phyloP scores from a whole-genome alignment of 2,888 invertebrate genomes.

The Tryphoninae sp. region DNA sequence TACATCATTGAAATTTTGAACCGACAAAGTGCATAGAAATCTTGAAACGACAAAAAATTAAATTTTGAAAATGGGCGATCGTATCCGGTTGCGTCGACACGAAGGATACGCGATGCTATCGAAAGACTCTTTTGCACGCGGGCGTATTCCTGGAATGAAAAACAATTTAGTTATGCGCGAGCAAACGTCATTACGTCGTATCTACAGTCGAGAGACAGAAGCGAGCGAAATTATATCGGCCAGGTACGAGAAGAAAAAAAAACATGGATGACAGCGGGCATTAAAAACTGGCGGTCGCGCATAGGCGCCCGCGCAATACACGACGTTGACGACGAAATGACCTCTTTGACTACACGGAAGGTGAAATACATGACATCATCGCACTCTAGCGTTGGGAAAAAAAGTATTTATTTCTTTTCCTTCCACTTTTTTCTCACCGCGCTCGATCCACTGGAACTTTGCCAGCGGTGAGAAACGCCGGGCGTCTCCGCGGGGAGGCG shows the following conservation, averaged over 20 bases:
- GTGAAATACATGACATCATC: conserved; percentile 68
- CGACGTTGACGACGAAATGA: conserved; percentile 45
- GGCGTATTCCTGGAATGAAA: background rate
- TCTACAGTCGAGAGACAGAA: conserved; percentile 16
- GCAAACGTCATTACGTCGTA: conserved; percentile 63
- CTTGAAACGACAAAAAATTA: too few relatives aligned
- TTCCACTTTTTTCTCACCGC: background rate
- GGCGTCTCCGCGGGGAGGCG: conserved; percentile 5
- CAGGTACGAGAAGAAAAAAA: background rate
- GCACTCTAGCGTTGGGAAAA: conserved; percentile 52
- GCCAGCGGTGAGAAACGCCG: conserved; percentile 11
- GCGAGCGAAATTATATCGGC: background rate
- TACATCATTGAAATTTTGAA: too few relatives aligned
- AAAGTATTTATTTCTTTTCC: conserved; percentile 20
- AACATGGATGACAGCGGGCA: background rate
- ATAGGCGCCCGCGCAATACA: conserved; percentile 12
- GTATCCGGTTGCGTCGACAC: too few relatives aligned
- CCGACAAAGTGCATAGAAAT: too few relatives aligned
- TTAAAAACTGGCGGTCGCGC: conserved; percentile 9
- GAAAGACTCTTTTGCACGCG: too few relatives aligned
- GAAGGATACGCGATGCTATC: too few relatives aligned
- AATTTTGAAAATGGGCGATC: too few relatives aligned
- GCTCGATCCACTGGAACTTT: conserved; percentile 5
- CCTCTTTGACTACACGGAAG: conserved; percentile 62
- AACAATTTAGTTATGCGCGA: conserved; percentile 51